A percentile compares a stretch with the other conserved stretches of the same genome.
phyloP scores from a whole-genome alignment of 1,140 invertebrate genomes.

The Drosophila novamexicana region DNA sequence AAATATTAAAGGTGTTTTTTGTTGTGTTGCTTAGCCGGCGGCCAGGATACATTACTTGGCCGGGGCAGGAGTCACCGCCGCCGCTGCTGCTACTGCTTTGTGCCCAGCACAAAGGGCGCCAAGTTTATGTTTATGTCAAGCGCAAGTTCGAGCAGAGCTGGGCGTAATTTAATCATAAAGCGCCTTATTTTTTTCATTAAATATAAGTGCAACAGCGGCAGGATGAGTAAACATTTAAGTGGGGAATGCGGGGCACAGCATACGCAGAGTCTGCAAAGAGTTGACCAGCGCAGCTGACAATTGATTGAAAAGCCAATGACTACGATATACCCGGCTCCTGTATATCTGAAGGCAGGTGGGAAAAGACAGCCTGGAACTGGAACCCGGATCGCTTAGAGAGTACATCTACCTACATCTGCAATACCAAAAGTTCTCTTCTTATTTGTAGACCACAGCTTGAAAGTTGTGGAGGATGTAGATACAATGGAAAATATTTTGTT shows the following conservation, averaged over 20 bases:
- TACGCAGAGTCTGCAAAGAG: constrained; percentile 1
- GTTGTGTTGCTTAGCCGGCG: constrained; percentile 62
- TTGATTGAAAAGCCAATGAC: not conserved
- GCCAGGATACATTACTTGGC: constrained; percentile 64
- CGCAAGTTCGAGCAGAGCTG: constrained; percentile 27
- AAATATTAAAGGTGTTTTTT: constrained; percentile 83
- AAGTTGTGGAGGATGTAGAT: too few species aligned
- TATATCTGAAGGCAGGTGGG: too few species aligned
- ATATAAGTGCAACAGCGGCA: constrained; percentile 57
- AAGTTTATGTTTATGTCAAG: constrained; percentile 82
- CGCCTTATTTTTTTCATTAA: constrained; percentile 68
- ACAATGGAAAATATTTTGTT: too few species aligned
- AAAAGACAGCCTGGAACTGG: too few species aligned
- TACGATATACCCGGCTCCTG: not conserved
- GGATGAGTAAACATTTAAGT: constrained; percentile 2
- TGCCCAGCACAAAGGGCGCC: constrained; percentile 67
- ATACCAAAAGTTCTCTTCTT: too few species aligned
- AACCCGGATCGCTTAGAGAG: too few species aligned
- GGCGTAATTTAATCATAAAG: constrained; percentile 77
- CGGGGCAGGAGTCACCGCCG: constrained; percentile 35
- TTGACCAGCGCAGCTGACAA: not conserved
- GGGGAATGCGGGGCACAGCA: not conserved
- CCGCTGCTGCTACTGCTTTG: constrained; percentile 14
- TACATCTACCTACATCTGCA: too few species aligned
- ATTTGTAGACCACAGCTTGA: too few species aligned